Evolutionary conservation across 1,140 invertebrate species (phyloP).

Genomic region (Hydropsyche tenuis): DNA sequence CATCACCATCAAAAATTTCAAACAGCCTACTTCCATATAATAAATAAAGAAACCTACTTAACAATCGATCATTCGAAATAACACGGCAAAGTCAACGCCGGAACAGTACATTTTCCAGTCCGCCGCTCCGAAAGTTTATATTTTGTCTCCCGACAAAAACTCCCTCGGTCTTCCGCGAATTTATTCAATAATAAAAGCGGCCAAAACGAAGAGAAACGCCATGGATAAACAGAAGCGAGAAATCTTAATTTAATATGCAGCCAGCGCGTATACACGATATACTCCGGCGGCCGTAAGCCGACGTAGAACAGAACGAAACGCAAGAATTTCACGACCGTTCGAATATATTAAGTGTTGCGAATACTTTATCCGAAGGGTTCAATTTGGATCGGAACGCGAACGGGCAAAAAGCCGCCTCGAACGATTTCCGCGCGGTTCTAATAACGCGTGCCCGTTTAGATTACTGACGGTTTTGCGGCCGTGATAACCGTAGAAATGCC

Average conservation of each 20-base stretch:
- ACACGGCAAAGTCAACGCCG: no score
- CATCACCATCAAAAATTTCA: no score
- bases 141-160: no score
- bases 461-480: no score
- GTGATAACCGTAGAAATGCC: no score
- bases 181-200: slow-evolving; percentile 11
- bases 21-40: no score
- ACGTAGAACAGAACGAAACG: neutral
- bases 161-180: neutral
- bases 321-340: slow-evolving; percentile 12
- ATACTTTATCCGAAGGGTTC: slow-evolving; percentile 8
- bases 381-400: slow-evolving; percentile 16
- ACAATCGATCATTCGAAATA: no score
- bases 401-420: neutral
- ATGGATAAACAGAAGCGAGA: slow-evolving; percentile 22
- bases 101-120: no score
- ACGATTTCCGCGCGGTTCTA: neutral
- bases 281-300: neutral
- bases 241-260: slow-evolving; percentile 28
- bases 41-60: no score
- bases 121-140: no score
- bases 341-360: slow-evolving; percentile 24
- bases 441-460: no score
- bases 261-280: neutral
- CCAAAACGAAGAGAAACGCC: slow-evolving; percentile 7